Evolutionary conservation across 1,140 invertebrate species (phyloP).

Genomic region (Caenorhabditis elegans): DNA sequence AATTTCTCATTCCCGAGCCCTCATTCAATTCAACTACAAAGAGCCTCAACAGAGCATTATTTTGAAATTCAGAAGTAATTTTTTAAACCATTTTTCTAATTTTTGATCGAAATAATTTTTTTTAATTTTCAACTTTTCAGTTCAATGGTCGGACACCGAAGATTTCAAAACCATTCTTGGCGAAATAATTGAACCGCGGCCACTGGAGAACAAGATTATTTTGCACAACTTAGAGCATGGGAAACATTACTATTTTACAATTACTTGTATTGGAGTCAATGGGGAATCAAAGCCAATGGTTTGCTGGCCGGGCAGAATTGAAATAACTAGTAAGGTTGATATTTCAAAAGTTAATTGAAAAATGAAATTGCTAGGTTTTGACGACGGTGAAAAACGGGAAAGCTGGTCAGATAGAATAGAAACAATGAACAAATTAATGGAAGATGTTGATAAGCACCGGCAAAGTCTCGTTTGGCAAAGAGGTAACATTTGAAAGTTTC

Average conservation of each 20-base stretch:
- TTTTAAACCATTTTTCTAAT: neutral
- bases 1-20: constrained; percentile 25
- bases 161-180: constrained; percentile 80
- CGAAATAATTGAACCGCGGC: constrained; percentile 73
- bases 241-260: constrained; percentile 82
- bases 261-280: constrained; percentile 63
- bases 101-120: neutral
- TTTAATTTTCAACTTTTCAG: constrained; percentile 66
- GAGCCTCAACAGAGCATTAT: constrained; percentile 14
- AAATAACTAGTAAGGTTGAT: constrained; percentile 37
- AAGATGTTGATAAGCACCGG: constrained; percentile 80
- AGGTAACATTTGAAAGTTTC: constrained; percentile 51
- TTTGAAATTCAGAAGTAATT: constrained; percentile 2
- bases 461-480: constrained; percentile 64
- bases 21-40: constrained; percentile 29
- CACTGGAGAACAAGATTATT: constrained; percentile 71
- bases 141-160: constrained; percentile 77
- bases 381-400: constrained; percentile 35
- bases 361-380: neutral
- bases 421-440: constrained; percentile 78
- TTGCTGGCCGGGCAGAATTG: constrained; percentile 35
- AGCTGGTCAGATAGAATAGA: constrained; percentile 69
- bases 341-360: too few relatives aligned
- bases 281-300: constrained; percentile 18
- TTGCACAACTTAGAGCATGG: constrained; percentile 76